phyloP scores from a whole-genome alignment of 2,113 vertebrate genomes.

The Hippocampus abdominalis region DNA sequence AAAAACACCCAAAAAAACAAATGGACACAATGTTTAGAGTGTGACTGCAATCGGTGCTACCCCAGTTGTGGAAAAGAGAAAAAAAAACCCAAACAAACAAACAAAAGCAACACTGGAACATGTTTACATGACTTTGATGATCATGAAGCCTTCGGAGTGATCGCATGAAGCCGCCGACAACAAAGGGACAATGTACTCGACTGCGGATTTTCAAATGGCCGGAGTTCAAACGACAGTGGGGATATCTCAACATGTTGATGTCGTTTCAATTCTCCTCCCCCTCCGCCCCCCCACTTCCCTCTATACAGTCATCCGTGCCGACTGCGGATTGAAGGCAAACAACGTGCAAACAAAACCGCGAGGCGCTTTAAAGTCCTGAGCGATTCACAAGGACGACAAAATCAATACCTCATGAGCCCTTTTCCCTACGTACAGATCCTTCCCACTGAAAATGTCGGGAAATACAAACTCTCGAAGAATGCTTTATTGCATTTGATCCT shows the following conservation, averaged over 20 bases:
- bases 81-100: not conserved
- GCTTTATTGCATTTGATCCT: constrained; percentile 59
- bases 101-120: not conserved
- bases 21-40: constrained; percentile 20
- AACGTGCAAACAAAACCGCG: constrained; percentile 32
- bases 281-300: not conserved
- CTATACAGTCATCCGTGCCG: constrained; percentile 7
- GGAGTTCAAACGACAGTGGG: constrained; percentile 29
- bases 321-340: constrained; percentile 34
- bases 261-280: constrained; percentile 9
- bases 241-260: constrained; percentile 8
- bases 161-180: constrained; percentile 27
- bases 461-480: constrained; percentile 61
- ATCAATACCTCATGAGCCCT: constrained; percentile 44
- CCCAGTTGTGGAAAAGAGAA: constrained; percentile 1
- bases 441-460: constrained; percentile 39
- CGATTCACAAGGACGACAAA: constrained; percentile 30
- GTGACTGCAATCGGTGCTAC: constrained; percentile 19
- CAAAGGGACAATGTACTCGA: not conserved
- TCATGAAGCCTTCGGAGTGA: constrained; percentile 17
- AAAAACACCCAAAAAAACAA: constrained; percentile 11
- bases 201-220: constrained; percentile 26
- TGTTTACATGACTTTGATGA: constrained; percentile 18
- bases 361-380: constrained; percentile 40
- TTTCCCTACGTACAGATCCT: constrained; percentile 32